phyloP scores from a whole-genome alignment of 2,888 invertebrate genomes.

The Hyposoter didymator region DNA sequence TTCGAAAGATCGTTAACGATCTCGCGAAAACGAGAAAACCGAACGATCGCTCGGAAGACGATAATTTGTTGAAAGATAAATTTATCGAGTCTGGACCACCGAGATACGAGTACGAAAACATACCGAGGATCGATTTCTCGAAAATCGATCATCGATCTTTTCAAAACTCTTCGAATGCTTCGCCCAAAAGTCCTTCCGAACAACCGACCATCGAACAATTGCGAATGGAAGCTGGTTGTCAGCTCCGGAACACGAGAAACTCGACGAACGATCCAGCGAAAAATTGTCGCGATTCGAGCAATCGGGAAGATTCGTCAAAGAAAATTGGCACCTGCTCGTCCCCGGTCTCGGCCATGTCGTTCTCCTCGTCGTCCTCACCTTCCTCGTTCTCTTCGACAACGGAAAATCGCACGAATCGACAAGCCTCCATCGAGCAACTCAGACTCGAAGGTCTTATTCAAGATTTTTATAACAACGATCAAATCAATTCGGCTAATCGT shows the following conservation, averaged over 20 bases:
- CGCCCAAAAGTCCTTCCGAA: constrained; percentile 42
- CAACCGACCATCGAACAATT: constrained; percentile 81
- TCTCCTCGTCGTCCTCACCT: constrained; percentile 55
- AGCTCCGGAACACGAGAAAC: constrained; percentile 76
- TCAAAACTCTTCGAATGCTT: constrained; percentile 33
- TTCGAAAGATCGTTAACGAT: constrained; percentile 71
- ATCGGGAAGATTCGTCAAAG: constrained; percentile 66
- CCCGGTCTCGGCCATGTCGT: constrained; percentile 34
- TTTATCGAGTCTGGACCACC: constrained; percentile 70
- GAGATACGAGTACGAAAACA: constrained; percentile 82
- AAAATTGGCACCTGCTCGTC: constrained; percentile 58
- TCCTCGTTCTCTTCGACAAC: constrained; percentile 64
- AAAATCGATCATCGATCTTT: constrained; percentile 75
- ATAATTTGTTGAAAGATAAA: constrained; percentile 41
- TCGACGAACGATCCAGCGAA: constrained; percentile 57
- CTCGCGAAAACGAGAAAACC: constrained; percentile 57
- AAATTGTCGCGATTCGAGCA: constrained; percentile 69
- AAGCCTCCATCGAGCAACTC: constrained; percentile 74
- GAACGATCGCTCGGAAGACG: constrained; percentile 31
- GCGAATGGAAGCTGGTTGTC: constrained; percentile 79
- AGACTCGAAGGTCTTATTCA: constrained; percentile 79
- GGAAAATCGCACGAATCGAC: constrained; percentile 57
- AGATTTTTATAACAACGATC: constrained; percentile 80
- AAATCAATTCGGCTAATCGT: constrained; percentile 70
- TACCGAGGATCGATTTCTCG: constrained; percentile 81